Conservation (phyloP, 2,888 invertebrate genomes). For the Lasioglossum marginatum region DNA sequence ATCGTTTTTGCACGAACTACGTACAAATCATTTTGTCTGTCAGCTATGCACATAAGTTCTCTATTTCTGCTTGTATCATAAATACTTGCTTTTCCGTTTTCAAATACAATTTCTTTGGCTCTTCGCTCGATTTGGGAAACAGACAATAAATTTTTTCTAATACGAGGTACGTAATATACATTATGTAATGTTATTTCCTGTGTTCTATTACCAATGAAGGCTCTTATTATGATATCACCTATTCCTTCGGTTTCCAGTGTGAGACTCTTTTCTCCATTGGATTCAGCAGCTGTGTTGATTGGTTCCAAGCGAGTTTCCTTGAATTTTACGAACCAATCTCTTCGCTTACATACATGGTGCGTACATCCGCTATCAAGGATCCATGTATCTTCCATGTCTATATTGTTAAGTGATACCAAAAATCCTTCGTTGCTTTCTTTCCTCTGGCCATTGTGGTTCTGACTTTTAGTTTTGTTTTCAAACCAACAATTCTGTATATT, state of each 20-base stretch:
- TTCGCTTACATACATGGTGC: constrained; percentile 30
- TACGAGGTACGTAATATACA: constrained; percentile 27
- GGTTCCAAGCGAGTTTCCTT: constrained; percentile 2
- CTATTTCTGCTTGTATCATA: not conserved
- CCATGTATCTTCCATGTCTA: constrained; percentile 28
- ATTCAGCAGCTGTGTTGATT: constrained; percentile 29
- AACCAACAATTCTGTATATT: constrained; percentile 2
- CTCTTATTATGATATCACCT: constrained; percentile 14
- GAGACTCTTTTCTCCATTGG: not conserved
- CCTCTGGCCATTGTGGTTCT: not conserved
- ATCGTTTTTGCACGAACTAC: constrained; percentile 6
- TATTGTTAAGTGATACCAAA: constrained; percentile 18
- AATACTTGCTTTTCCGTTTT: constrained; percentile 22
- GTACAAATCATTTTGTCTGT: constrained; percentile 21
- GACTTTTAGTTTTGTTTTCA: not conserved
- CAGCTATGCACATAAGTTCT: constrained; percentile 17
- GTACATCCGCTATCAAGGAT: constrained; percentile 29
- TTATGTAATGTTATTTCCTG: constrained; percentile 4
- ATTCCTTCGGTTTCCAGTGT: constrained; percentile 24
- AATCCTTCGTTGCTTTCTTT: not conserved
- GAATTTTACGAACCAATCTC: constrained; percentile 22
- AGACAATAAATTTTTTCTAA: constrained; percentile 29
- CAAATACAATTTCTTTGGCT: constrained; percentile 15
- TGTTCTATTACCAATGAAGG: constrained; percentile 2
- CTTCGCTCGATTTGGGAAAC: constrained; percentile 29